phyloP scores from a whole-genome alignment of 92 coral and sea anemone genomes.

The Siderastrea radians region DNA sequence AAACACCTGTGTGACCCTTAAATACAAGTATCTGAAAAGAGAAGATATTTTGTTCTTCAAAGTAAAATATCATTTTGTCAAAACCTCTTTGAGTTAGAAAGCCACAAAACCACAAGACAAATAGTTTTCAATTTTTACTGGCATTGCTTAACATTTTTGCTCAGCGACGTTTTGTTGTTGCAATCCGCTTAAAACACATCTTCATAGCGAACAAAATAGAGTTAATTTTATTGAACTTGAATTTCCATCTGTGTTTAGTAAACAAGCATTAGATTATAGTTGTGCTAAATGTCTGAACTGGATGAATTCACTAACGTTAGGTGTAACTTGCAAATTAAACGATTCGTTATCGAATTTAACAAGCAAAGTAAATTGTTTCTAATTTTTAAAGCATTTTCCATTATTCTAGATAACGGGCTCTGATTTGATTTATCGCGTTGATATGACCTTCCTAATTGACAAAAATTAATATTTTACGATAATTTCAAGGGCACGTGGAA shows the following conservation, averaged over 20 bases:
- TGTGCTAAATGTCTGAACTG: too few species aligned
- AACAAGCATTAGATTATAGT: too few species aligned
- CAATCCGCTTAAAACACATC: not conserved
- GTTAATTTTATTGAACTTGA: not conserved
- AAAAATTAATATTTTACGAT: conserved; percentile 49
- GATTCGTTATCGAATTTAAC: conserved; percentile 6
- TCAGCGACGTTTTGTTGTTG: not conserved
- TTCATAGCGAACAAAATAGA: not conserved
- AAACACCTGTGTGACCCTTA: conserved; percentile 25
- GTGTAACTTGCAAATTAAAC: not conserved
- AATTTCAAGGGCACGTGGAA: conserved; percentile 51
- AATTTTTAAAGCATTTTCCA: conserved; percentile 21
- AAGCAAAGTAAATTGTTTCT: not conserved
- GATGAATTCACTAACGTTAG: too few species aligned
- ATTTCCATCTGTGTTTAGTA: too few species aligned
- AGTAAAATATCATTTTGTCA: conserved; percentile 54
- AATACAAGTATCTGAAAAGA: conserved; percentile 27
- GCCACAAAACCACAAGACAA: conserved; percentile 40
- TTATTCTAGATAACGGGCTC: conserved; percentile 16
- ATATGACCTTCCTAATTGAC: conserved; percentile 53
- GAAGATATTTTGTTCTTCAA: not conserved
- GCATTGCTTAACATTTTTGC: not conserved
- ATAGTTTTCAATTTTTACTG: not conserved
- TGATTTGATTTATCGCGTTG: conserved; percentile 41
- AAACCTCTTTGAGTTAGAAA: conserved; percentile 38